Percentiles rank a stretch among this genome's conserved stretches.
Evolutionary conservation across 2,888 invertebrate species (phyloP).

Genomic region (Parnassius smintheus): DNA sequence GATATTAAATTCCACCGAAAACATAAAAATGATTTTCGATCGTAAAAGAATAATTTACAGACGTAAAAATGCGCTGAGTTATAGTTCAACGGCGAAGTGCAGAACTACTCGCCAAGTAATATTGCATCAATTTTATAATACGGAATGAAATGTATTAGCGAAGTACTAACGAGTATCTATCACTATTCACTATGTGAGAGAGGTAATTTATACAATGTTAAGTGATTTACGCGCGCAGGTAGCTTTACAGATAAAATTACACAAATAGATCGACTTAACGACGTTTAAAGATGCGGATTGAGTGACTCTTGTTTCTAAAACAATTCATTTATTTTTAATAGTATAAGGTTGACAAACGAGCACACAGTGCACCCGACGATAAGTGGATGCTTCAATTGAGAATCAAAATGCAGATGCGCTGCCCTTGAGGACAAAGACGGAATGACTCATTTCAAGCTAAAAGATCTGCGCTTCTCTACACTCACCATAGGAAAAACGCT

Average conservation of each 20-base stretch:
- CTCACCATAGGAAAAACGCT: too few relatives aligned
- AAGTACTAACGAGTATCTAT: background rate
- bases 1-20: conserved; percentile 80
- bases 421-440: too few relatives aligned
- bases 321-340: conserved; percentile 3
- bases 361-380: too few relatives aligned
- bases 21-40: conserved; percentile 81
- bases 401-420: too few relatives aligned
- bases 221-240: conserved; percentile 28
- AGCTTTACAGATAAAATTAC: conserved; percentile 25
- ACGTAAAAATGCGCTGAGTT: conserved; percentile 80
- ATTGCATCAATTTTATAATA: background rate
- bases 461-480: too few relatives aligned
- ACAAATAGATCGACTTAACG: conserved; percentile 17
- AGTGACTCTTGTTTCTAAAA: conserved; percentile 7
- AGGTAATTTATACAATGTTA: conserved; percentile 29
- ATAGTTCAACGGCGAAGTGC: conserved; percentile 56
- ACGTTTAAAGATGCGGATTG: conserved; percentile 22
- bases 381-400: too few relatives aligned
- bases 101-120: conserved; percentile 32
- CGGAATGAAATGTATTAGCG: background rate
- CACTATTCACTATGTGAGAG: background rate
- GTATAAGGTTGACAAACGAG: too few relatives aligned
- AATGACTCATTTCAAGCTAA: too few relatives aligned
- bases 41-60: conserved; percentile 82